These are phyloP conservation scores for Conchocele bisecta DNA, from an alignment of 2,888 invertebrate genomes.

Conservation along the genomic window DNA sequence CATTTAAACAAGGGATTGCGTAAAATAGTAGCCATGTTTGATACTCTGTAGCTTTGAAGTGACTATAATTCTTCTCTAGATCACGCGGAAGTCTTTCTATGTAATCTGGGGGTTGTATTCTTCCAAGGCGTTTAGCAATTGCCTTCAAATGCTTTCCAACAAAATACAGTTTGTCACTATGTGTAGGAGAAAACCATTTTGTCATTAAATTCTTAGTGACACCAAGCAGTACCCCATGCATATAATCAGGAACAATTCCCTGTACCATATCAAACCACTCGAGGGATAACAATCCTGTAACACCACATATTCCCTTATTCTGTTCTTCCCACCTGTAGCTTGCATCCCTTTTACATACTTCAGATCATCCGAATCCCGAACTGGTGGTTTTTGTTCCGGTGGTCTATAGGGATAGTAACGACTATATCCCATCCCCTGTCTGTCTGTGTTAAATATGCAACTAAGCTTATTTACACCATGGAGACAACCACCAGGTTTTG, in stretches of 20 bases:
- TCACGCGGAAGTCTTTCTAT: conserved; percentile 56
- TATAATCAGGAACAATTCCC: conserved; percentile 45
- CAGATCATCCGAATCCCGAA: conserved; percentile 17
- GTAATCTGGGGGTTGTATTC: conserved; percentile 43
- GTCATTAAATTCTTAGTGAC: conserved; percentile 29
- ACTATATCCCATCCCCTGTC: conserved; percentile 21
- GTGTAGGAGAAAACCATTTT: conserved; percentile 42
- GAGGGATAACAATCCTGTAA: conserved; percentile 3
- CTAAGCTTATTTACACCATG: too few relatives aligned
- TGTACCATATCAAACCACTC: not conserved
- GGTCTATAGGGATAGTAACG: conserved; percentile 20
- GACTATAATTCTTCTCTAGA: conserved; percentile 49
- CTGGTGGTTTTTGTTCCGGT: not conserved
- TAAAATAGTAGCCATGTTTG: conserved; percentile 55
- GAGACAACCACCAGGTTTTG: too few relatives aligned
- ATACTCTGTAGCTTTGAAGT: conserved; percentile 60
- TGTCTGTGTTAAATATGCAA: conserved; percentile 13
- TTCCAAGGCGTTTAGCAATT: conserved; percentile 18
- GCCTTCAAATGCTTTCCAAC: conserved; percentile 42
- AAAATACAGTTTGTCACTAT: conserved; percentile 30
- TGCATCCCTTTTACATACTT: not conserved
- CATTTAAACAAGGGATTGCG: conserved; percentile 48
- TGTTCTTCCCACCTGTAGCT: not conserved
- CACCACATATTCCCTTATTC: conserved; percentile 37
- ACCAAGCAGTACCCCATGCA: conserved; percentile 46